Evolutionary conservation across 1,140 invertebrate genomes (phyloP), one percentile per base, ranked within the genome.

Genomic region (Conopomorpha cramerella): DNA sequence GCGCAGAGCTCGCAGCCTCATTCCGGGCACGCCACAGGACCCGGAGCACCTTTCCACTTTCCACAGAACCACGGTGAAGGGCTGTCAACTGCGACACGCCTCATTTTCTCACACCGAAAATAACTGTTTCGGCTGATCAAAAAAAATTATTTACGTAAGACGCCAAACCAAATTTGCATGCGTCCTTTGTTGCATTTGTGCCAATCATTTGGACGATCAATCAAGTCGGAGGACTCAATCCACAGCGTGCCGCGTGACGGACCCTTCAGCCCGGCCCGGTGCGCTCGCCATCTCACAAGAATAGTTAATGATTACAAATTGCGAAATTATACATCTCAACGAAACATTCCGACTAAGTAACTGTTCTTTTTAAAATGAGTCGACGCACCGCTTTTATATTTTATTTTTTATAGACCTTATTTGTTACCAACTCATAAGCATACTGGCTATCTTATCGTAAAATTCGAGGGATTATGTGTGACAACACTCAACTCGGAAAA

Each of bases 221-320:
- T 74, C 70, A 72, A 44, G 58, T 55, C 54, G 58, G 59, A 70
- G 61, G 49, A 55, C 70, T 74, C 59, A 70, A 74, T 74, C 61
- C 51, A 45, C 34, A 28, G 49, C 54, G 54, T 62, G 61, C 66
- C 64, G 56, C 45, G 27, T 50, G 41, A 25, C 32, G 31, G 32
- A 30, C 34, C 13, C 35, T 40, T 19, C 43, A 40, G 32, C 36
- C 34, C 46, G 47, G 45, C 43, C 36, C 19, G 36, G 30, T 41
- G 7, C 16, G 19, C 38, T 38, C 46, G 39, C 48, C 49, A 33
- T 40, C 35, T 43, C 52, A 51, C 45, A 56, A 59, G 53, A 60
- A 55, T 51, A 36, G 39, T 72, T 72, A 65, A 72, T 67, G 58
- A 63, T 70, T 62, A 64, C 63, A 61, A 61, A 72, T 66, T 54